phyloP scores from a whole-genome alignment of 2,113 vertebrate genomes.

The Motacilla alba region DNA sequence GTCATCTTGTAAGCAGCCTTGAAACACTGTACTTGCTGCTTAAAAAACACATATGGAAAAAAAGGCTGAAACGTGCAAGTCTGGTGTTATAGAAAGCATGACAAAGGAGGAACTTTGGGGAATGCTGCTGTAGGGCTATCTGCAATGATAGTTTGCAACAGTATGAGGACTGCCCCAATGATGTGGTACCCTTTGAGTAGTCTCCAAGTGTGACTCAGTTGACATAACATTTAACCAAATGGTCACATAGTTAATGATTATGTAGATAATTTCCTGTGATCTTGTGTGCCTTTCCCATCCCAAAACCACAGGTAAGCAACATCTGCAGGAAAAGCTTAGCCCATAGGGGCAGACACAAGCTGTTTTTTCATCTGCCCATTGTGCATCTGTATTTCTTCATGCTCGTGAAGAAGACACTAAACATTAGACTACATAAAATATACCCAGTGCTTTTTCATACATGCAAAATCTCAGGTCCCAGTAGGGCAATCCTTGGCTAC shows the following conservation, averaged over 20 bases:
- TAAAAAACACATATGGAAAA: fast-evolving
- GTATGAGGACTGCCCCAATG: fast-evolving
- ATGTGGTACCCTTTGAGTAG: background rate
- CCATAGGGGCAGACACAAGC: background rate
- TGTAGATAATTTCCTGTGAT: background rate
- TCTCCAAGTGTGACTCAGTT: background rate
- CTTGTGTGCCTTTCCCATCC: background rate
- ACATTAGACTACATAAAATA: background rate
- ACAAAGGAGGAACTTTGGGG: background rate
- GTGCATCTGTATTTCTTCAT: background rate
- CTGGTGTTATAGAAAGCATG: background rate
- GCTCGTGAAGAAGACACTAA: background rate
- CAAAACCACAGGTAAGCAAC: background rate
- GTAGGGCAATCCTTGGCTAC: background rate
- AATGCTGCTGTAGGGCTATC: background rate
- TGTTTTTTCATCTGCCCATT: background rate
- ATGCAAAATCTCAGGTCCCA: background rate
- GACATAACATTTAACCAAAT: background rate
- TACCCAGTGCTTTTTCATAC: background rate
- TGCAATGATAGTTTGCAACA: background rate
- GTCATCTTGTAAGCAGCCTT: background rate
- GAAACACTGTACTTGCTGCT: background rate
- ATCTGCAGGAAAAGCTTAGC: background rate
- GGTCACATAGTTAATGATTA: background rate
- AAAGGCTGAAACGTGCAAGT: background rate